Percentiles rank a stretch among this genome's conserved stretches.
Evolutionary conservation across 2,797 vertebrate genomes (phyloP).

Genomic region (Sphenopsis melanotis): DNA sequence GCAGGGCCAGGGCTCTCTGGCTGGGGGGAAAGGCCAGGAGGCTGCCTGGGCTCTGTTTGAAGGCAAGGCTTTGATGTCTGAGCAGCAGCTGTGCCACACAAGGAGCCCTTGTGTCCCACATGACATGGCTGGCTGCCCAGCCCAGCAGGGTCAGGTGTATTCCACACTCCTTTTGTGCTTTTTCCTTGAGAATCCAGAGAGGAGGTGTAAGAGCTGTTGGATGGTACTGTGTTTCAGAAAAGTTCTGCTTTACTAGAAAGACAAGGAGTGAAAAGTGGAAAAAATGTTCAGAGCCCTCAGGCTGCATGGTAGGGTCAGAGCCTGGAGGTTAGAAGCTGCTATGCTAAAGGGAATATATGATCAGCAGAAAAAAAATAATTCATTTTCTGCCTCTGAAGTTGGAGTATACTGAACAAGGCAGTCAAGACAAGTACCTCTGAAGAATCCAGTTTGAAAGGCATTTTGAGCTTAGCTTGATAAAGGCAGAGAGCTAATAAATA

Average conservation of each 20-base stretch:
- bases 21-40: neutral
- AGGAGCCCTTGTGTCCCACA: neutral
- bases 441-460: conserved; percentile 16
- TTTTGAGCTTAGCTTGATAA: conserved; percentile 46
- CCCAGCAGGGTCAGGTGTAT: neutral
- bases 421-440: conserved; percentile 18
- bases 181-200: neutral
- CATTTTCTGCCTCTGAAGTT: conserved; percentile 32
- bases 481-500: conserved; percentile 59
- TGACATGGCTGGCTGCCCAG: neutral
- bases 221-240: neutral
- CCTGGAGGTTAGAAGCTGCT: neutral
- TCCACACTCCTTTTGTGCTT: neutral
- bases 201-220: neutral
- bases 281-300: conserved; percentile 29
- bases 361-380: neutral
- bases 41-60: neutral
- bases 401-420: conserved; percentile 4
- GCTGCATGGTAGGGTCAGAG: neutral
- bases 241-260: neutral
- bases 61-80: neutral
- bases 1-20: neutral
- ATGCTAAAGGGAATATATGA: conserved; percentile 43
- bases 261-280: neutral
- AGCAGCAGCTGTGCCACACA: neutral